Conservation (phyloP, 64 coral and sea anemone genomes). For the Montipora sp. region DNA sequence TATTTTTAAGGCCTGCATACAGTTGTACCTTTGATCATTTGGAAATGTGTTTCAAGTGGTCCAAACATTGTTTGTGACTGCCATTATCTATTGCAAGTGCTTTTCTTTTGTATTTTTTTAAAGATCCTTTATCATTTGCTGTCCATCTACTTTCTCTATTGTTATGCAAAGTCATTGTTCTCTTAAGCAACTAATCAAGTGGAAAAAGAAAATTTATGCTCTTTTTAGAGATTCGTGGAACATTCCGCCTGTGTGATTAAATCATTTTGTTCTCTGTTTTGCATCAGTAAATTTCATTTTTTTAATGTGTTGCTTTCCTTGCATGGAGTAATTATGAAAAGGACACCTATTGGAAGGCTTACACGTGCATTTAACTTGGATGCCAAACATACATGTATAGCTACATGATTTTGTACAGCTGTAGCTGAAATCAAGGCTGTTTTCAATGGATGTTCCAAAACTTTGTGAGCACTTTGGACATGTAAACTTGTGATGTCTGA, state of each 20-base stretch:
- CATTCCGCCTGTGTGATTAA: background rate
- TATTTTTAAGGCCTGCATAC: too few relatives aligned
- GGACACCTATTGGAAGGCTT: background rate
- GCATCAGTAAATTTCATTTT: background rate
- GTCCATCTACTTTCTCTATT: constrained; percentile 3
- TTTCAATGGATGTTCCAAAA: background rate
- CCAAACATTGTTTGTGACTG: background rate
- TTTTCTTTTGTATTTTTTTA: background rate
- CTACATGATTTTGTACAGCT: too few relatives aligned
- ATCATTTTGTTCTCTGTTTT: background rate
- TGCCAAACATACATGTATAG: too few relatives aligned
- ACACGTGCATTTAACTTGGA: background rate
- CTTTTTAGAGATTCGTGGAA: background rate
- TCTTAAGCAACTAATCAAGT: background rate
- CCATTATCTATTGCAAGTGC: background rate
- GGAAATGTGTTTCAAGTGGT: background rate
- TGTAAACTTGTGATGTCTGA: constrained; percentile 9
- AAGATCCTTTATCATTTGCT: background rate
- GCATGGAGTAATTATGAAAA: background rate
- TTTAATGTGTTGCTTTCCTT: background rate
- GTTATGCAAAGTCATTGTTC: constrained; percentile 32
- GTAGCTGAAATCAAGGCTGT: too few relatives aligned
- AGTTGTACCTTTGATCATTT: too few relatives aligned
- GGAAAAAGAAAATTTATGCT: background rate
- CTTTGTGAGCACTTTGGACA: background rate